phyloP scores from a whole-genome alignment of 1,140 invertebrate species.

The Bombus pascuorum region DNA sequence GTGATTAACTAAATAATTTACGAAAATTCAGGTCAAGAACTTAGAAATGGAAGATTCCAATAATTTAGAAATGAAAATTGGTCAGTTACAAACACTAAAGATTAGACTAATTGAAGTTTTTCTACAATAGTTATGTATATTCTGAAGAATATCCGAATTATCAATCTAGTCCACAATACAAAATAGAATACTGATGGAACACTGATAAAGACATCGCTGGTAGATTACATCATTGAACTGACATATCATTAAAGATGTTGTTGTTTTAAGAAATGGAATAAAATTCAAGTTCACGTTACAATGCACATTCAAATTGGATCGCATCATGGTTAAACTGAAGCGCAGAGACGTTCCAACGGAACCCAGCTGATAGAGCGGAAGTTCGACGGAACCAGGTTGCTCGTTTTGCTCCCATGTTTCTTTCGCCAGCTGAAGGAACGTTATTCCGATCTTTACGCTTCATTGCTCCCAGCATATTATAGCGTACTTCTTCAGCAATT shows the following conservation, averaged over 20 bases:
- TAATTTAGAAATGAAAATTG: no score
- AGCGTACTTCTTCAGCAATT: constrained; percentile 34
- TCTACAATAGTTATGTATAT: no score
- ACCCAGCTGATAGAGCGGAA: constrained; percentile 23
- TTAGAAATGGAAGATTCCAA: no score
- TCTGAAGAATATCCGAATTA: no score
- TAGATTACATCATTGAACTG: background rate
- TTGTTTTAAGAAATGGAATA: background rate
- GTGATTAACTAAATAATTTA: no score
- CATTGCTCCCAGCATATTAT: constrained; percentile 31
- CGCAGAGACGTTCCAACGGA: background rate
- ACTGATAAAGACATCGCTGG: no score
- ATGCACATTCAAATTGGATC: background rate
- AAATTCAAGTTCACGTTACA: background rate
- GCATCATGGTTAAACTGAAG: background rate
- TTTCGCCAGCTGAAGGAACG: constrained; percentile 10
- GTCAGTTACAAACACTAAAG: no score
- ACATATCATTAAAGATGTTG: background rate
- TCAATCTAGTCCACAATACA: no score
- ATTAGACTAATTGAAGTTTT: no score
- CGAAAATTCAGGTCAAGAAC: no score
- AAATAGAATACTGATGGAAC: no score
- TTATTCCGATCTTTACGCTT: constrained; percentile 43
- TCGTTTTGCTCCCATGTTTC: constrained; percentile 29
- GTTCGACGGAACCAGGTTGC: background rate